These are phyloP conservation scores for Aphidius gifuensis DNA, from an alignment of 1,140 invertebrate genomes.

Conservation along the genomic window DNA sequence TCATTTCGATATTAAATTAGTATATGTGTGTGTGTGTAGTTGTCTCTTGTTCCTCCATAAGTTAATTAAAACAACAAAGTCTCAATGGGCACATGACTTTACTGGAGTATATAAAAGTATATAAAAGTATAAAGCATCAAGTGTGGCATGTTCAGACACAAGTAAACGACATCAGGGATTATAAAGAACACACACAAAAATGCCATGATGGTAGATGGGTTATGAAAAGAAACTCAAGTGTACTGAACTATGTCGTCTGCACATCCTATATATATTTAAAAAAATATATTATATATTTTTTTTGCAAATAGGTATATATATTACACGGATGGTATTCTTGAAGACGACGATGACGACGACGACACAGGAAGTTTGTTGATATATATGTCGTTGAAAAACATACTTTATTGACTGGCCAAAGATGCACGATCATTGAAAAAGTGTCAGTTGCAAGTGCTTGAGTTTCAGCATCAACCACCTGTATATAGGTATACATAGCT, in stretches of 20 bases:
- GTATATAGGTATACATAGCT: not conserved
- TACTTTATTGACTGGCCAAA: slow-evolving; percentile 12
- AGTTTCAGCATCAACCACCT: no score
- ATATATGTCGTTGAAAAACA: not conserved
- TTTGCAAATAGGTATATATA: no score
- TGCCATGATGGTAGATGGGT: not conserved
- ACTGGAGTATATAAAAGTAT: not conserved
- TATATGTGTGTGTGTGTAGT: no score
- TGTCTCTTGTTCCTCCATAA: slow-evolving; percentile 22
- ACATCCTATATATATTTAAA: not conserved
- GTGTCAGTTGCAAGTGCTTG: not conserved
- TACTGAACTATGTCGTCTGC: not conserved
- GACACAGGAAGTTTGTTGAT: not conserved
- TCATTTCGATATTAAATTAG: not conserved
- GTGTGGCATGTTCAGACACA: not conserved
- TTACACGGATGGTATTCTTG: no score
- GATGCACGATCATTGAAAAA: slow-evolving; percentile 16
- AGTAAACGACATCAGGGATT: slow-evolving; percentile 8
- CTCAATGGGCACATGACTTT: slow-evolving; percentile 3
- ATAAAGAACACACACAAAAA: not conserved
- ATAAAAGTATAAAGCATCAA: not conserved
- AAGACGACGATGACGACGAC: no score
- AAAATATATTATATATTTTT: slow-evolving; percentile 6
- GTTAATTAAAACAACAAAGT: slow-evolving; percentile 27
- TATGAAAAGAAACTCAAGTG: slow-evolving; percentile 11